Evolutionary conservation across 1,140 invertebrate species (phyloP), one percentile per base, ranked within the genome.

Genomic region (Drosophila orena): DNA sequence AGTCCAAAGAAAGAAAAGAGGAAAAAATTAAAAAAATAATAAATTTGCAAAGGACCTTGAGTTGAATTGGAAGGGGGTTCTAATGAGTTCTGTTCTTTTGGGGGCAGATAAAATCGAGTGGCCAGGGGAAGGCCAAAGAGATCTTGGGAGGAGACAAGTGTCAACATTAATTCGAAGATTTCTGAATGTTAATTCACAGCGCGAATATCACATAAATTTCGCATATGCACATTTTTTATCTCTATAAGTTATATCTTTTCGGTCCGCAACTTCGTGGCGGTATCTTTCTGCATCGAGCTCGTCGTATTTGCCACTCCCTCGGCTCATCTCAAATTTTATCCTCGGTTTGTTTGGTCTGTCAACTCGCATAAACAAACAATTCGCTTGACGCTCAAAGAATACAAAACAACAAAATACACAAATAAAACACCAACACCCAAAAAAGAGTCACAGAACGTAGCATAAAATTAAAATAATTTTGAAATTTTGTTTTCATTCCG

Each of bases 131-230:
- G 57, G 40, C 44, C 53, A 8, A 8, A 60, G 42, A 46, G 59
- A 78, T 68, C 35, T 47, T 27, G 66, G 61, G 62, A 17, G 62
- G 62, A 68, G 66, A 56, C 83, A 86, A 88, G 83, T 86, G 78
- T 88, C 83, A 81, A 83, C 83, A 83, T 86, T 86, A 79, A 86
- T 86, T 88, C 79, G 64, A 72, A 73, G 76, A 86, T 52, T 71
- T 86, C 81, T 64, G 78, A 62, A 75, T 81, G 74, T 70, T 81
- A 70, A 81, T 85, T 81, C 79, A 58, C 56, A 74, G 56, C 60
- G 74, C 64, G 74, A 81, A 60, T 83, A 66, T 75, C 81, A 57
- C 83, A 86, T 86, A 88, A 86, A 88, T 86, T 64, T 78, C 61
- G 50, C 75, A 86, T 78, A 86, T 88, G 66, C 59, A 69, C 58